Base-by-base conservation (phyloP, 2,113 vertebrate species). In the Pycnonotus jocosus region DNA sequence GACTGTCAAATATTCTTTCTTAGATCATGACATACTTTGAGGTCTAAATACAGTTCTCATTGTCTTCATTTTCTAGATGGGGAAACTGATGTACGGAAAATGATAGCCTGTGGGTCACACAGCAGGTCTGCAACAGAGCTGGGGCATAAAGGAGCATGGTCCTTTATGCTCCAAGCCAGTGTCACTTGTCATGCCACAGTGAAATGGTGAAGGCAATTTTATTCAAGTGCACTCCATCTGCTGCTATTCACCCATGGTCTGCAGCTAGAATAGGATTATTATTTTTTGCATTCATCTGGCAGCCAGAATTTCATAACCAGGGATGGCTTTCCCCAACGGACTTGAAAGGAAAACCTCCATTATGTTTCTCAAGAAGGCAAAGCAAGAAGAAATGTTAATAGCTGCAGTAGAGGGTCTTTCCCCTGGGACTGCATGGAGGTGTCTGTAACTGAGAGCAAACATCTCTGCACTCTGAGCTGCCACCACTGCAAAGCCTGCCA, bases 301-400 rank as follows among this genome's bases (percentile, higher is more conserved):
- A 92, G 76, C 12, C 64, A 86, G 82, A 81, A 64, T 84, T 95
- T 94, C 80, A 60, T 45, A 68, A 40, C 28, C 33, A 71, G 81
- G 47, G 14, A 70, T 83, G 51, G 51, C 48, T 93, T 93, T 21
- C n/a, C 80, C 51, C 56, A 74, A 30, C 64, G 76, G 88, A 93
- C 69, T 45, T 84, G 76, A 86, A 74, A 88, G 71, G n/a, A 93
- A 96, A 94, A 78, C 57, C 57, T 96, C 44, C 35, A 48, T 81
- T 93, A 51, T 78, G 21, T 88, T 96, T 90, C 48, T 93, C 40
- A 64, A 90, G 69, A 60, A 90, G 57, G 40, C 61, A 66, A 90
- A 88, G 50, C 45, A 86, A 74, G 37, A 35, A 90, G 81, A 93
- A 96, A 90, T 95, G 72, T 69, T 88, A 81, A 76, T 57, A 86